Evolutionary conservation across 2,888 invertebrate species (phyloP), one percentile per base, ranked within the genome.

Genomic region (Odontocolon sp.): DNA sequence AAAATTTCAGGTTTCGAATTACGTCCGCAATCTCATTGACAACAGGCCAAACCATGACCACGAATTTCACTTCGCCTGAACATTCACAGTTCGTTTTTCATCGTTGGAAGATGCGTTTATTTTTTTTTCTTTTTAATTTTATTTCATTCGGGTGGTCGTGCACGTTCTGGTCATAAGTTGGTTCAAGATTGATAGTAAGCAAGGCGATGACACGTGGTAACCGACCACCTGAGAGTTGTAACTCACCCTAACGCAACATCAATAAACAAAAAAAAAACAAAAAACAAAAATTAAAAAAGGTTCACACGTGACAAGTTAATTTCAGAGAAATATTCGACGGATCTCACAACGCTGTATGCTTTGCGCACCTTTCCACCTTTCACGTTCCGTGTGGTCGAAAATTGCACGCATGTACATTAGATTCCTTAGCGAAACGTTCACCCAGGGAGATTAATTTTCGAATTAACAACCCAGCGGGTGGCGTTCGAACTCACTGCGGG

Each of bases 381-480:
- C n/a, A n/a, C n/a, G n/a, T n/a, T n/a, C n/a, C 36, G 61, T 38
- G 61, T 47, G 67, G 31, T 54, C 52, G 9, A 40, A 11, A 63
- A 52, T 42, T 33, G 31, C 61, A 67, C 56, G 75, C 50, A 28
- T 3, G 11, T 42, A 42, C 66, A 80, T 81, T 82, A 81, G 81
- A 83, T 87, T 84, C 83, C 83, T 84, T 80, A 79, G 54, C 38
- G 76, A 33, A 36, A 50, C 47, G 56, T 45, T 59, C 71, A 73
- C 80, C 74, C 80, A 72, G 75, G 57, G 78, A 81, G 85, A 87
- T 88, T 87, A 87, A 87, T 87, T 85, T 83, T 78, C 81, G 82
- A 85, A 85, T 87, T 87, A 84, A 83, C 81, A 79, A 79, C 86
- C 64, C 87, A 82, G 85, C 84, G 79, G 85, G 87, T 76, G 47